Percentiles rank a stretch among this genome's conserved stretches.
These are phyloP conservation scores for Tenthredo amoena DNA, from an alignment of 2,888 invertebrate genomes.

Conservation along the genomic window DNA sequence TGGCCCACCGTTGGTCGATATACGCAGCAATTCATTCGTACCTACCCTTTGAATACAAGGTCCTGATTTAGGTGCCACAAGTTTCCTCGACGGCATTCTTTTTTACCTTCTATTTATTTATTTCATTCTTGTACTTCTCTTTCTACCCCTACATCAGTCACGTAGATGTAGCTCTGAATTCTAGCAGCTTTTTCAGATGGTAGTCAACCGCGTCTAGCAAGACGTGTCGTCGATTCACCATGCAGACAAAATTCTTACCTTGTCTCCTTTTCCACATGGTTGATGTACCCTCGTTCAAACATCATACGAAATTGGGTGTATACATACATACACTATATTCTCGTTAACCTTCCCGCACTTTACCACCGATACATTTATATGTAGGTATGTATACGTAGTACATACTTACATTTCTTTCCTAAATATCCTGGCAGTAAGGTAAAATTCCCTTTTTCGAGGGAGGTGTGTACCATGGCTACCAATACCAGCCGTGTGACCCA, in stretches of 20 bases:
- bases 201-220: slow-evolving; percentile 6
- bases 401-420: not conserved
- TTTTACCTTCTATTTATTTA: not conserved
- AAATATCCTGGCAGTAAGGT: not conserved
- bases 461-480: not conserved
- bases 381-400: not conserved
- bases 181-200: slow-evolving; percentile 38
- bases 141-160: slow-evolving; percentile 17
- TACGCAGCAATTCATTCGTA: not conserved
- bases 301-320: not conserved
- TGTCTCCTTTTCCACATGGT: not conserved
- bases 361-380: not conserved
- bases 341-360: not conserved
- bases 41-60: slow-evolving; percentile 14
- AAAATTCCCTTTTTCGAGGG: not conserved
- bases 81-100: not conserved
- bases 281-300: slow-evolving; percentile 14
- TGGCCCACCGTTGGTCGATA: slow-evolving; percentile 24
- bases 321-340: not conserved
- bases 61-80: not conserved
- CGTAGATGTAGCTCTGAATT: not conserved
- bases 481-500: not conserved
- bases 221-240: slow-evolving; percentile 37
- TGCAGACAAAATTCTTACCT: not conserved
- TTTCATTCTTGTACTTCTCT: not conserved